phyloP scores from a whole-genome alignment of 2,797 vertebrate species.

The Ptychadena robeensis region DNA sequence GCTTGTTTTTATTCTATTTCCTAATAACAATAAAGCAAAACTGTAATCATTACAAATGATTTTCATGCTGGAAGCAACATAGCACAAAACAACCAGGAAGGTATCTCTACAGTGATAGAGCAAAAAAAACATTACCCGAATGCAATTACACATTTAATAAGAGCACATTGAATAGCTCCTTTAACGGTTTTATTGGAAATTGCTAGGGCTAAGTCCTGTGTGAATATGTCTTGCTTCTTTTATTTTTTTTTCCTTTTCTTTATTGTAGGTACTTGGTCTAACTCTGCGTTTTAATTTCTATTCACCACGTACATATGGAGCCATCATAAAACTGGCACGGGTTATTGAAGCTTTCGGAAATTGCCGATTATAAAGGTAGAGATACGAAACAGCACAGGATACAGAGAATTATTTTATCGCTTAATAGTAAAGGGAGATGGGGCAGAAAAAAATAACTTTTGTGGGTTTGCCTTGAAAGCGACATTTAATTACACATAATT shows the following conservation, averaged over 20 bases:
- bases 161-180: conserved; percentile 41
- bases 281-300: conserved; percentile 37
- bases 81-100: conserved; percentile 8
- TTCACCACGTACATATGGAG: conserved; percentile 50
- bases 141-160: conserved; percentile 51
- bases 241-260: conserved; percentile 27
- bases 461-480: conserved; percentile 51
- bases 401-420: conserved; percentile 41
- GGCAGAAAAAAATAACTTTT: conserved; percentile 58
- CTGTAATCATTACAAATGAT: neutral
- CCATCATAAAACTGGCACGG: conserved; percentile 46
- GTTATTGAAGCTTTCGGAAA: conserved; percentile 55
- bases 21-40: neutral
- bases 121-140: conserved; percentile 16
- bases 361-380: conserved; percentile 52
- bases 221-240: conserved; percentile 19
- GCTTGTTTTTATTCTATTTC: neutral
- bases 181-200: conserved; percentile 32
- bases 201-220: conserved; percentile 14
- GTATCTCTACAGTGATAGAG: conserved; percentile 13
- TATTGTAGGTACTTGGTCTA: conserved; percentile 20
- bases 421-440: conserved; percentile 60
- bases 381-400: conserved; percentile 39
- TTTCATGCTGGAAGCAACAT: neutral
- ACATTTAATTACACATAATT: conserved; percentile 58